Percentiles rank a stretch among this genome's conserved stretches.
Conservation (phyloP, 2,888 invertebrate genomes). For the Stegana nigrithorax region DNA sequence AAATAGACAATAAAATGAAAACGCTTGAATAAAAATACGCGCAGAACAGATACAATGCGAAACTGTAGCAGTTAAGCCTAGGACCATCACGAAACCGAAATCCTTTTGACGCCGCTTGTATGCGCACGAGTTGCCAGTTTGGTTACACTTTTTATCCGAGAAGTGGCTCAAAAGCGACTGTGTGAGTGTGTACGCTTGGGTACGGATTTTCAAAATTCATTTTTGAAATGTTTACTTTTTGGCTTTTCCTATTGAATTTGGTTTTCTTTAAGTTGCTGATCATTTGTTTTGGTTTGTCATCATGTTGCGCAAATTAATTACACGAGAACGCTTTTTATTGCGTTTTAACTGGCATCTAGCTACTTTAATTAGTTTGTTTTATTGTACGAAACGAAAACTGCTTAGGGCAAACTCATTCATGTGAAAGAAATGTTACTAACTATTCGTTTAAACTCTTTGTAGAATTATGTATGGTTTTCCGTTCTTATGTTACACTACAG, state of each 20-base stretch:
- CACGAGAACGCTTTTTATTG: conserved; percentile 45
- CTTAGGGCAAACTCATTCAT: no score
- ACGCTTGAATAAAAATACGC: conserved; percentile 17
- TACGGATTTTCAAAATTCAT: neutral
- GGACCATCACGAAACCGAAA: conserved; percentile 43
- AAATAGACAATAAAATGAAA: conserved; percentile 5
- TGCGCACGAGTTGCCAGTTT: no score
- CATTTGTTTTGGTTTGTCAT: conserved; percentile 35
- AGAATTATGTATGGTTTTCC: no score
- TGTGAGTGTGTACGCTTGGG: neutral
- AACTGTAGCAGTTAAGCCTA: conserved; percentile 46
- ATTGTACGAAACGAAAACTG: no score
- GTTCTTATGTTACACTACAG: no score
- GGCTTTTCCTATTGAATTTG: conserved; percentile 53
- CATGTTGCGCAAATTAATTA: conserved; percentile 53
- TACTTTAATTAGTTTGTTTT: conserved; percentile 7
- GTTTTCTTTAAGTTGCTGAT: conserved; percentile 30
- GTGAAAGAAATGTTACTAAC: no score
- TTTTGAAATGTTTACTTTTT: conserved; percentile 47
- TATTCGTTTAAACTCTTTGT: no score
- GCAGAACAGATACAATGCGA: conserved; percentile 37
- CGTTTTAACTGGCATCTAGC: conserved; percentile 13
- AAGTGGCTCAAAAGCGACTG: neutral
- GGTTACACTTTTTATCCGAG: neutral
- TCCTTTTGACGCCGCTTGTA: neutral